Conservation (phyloP, 1,140 invertebrate genomes). For the Sminthurides bifidus region DNA sequence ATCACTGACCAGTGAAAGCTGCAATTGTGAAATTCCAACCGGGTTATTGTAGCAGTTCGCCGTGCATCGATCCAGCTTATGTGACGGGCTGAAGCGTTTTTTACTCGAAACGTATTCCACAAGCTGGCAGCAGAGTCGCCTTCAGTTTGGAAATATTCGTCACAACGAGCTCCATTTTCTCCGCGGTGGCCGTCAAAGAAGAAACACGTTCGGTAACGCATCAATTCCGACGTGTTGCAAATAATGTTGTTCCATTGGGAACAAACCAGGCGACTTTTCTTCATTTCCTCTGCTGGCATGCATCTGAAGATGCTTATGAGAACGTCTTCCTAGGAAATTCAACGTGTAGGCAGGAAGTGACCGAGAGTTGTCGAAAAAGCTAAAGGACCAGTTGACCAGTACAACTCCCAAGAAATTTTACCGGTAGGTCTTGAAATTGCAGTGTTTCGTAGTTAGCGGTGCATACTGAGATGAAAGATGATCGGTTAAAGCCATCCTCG, state of each 20-base stretch:
- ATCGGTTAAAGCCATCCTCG: too few relatives aligned
- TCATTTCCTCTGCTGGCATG: constrained; percentile 1
- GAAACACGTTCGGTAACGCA: constrained; percentile 17
- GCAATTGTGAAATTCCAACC: constrained; percentile 19
- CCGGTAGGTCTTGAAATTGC: too few relatives aligned
- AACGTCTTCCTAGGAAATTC: constrained; percentile 4
- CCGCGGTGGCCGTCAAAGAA: constrained; percentile 22
- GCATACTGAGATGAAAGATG: too few relatives aligned
- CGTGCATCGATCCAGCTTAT: constrained; percentile 10
- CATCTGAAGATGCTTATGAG: neutral
- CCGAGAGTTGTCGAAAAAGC: too few relatives aligned
- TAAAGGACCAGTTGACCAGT: too few relatives aligned
- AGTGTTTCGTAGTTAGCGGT: too few relatives aligned
- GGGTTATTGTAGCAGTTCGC: constrained; percentile 10
- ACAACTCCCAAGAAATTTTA: too few relatives aligned
- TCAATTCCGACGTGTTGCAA: neutral
- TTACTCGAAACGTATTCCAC: constrained; percentile 18
- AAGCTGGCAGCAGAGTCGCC: constrained; percentile 6
- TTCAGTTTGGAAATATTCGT: constrained; percentile 14
- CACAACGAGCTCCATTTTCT: constrained; percentile 18
- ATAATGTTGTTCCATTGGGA: neutral
- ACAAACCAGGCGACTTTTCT: neutral
- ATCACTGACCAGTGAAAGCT: constrained; percentile 22
- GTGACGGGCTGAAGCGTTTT: constrained; percentile 11
- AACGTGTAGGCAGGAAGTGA: too few relatives aligned